Conservation (phyloP, 1,140 invertebrate genomes). For the Halotydeus destructor region DNA sequence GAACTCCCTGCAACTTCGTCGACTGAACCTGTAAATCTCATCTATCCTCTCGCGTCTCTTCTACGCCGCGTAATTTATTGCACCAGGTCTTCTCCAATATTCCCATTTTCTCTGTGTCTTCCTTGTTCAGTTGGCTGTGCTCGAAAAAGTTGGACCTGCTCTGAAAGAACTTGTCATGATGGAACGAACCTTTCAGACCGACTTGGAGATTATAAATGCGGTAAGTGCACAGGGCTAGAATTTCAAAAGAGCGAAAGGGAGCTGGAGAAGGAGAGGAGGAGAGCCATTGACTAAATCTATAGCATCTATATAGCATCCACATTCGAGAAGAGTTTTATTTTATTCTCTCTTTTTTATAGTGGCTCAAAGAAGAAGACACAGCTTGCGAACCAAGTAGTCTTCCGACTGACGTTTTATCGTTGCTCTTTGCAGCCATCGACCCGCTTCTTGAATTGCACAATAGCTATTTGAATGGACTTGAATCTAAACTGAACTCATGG, state of each 20-base stretch:
- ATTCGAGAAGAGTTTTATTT: background rate
- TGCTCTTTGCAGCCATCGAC: constrained; percentile 37
- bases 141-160: too few relatives aligned
- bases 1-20: too few relatives aligned
- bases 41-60: too few relatives aligned
- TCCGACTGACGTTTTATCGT: constrained; percentile 29
- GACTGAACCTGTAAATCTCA: too few relatives aligned
- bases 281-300: too few relatives aligned
- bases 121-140: too few relatives aligned
- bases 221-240: too few relatives aligned
- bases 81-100: too few relatives aligned
- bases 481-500: constrained; percentile 39
- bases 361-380: constrained; percentile 44
- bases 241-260: background rate
- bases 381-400: constrained; percentile 32
- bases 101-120: too few relatives aligned
- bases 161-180: constrained; percentile 87
- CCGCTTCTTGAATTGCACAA: constrained; percentile 42
- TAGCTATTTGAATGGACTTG: constrained; percentile 41
- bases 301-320: background rate
- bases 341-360: constrained; percentile 29
- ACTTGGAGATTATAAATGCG: constrained; percentile 70
- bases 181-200: constrained; percentile 81
- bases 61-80: too few relatives aligned
- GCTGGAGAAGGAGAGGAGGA: too few relatives aligned